Conservation (phyloP, 2,888 invertebrate genomes). For the Parapristionchus giblindavisi region DNA sequence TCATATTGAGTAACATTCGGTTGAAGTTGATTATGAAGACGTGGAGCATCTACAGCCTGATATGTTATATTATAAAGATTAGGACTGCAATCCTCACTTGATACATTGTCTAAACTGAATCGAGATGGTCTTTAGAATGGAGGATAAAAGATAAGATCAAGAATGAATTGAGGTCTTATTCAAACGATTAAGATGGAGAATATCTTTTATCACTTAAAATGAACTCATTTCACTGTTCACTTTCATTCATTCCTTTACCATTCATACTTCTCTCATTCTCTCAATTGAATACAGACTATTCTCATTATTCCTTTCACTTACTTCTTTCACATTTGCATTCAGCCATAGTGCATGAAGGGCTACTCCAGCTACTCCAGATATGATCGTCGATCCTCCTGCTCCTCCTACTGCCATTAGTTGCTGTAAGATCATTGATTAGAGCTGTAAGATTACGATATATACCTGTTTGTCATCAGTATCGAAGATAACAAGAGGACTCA, state of each 20-base stretch:
- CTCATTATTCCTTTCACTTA: no score
- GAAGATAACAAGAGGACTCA: constrained; percentile 85
- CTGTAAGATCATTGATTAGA: constrained; percentile 24
- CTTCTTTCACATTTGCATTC: constrained; percentile 15
- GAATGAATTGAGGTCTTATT: no score
- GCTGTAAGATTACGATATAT: constrained; percentile 77
- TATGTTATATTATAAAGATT: not conserved
- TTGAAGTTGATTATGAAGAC: constrained; percentile 82
- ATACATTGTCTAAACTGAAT: no score
- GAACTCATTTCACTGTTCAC: no score
- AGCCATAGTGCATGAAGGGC: constrained; percentile 39
- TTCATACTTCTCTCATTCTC: no score
- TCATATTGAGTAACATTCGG: constrained; percentile 54
- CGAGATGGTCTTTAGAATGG: no score
- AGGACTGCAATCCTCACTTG: not conserved
- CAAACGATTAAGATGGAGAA: no score
- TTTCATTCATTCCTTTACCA: no score
- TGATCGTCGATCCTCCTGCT: constrained; percentile 67
- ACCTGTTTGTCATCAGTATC: constrained; percentile 85
- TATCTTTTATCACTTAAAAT: no score
- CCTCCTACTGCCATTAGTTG: constrained; percentile 62
- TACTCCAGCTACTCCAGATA: constrained; percentile 62
- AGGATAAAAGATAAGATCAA: no score
- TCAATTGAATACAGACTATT: no score
- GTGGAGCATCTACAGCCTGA: constrained; percentile 81